Evolutionary conservation across 2,888 invertebrate species (phyloP).

Genomic region (Cheiracanthium punctorium): DNA sequence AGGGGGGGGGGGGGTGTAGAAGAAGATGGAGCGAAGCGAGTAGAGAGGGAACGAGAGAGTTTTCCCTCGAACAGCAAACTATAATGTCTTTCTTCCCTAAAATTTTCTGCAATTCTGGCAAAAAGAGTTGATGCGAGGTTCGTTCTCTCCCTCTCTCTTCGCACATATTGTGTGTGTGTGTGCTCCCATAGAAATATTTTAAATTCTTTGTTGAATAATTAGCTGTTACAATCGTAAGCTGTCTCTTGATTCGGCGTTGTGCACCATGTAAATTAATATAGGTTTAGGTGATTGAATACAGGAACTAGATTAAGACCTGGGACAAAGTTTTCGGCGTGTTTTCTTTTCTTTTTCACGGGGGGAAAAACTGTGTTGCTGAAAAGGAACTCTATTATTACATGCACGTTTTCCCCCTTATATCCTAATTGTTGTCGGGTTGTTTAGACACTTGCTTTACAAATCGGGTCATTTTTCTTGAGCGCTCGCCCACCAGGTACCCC

Average conservation of each 20-base stretch:
- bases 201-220: conserved; percentile 17
- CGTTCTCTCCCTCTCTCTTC: background rate
- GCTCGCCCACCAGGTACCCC: too few relatives aligned
- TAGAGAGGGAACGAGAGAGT: background rate
- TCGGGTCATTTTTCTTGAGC: background rate
- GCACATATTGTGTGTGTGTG: background rate
- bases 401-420: background rate
- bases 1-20: too few relatives aligned
- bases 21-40: too few relatives aligned
- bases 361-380: background rate
- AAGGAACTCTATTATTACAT: conserved; percentile 8
- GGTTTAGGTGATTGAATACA: conserved; percentile 6
- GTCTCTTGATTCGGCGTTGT: background rate
- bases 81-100: conserved; percentile 7
- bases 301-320: conserved; percentile 6
- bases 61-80: background rate
- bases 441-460: background rate
- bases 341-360: background rate
- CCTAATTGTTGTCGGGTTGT: background rate
- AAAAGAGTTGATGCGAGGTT: background rate
- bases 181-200: background rate
- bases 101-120: background rate
- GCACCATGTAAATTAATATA: background rate
- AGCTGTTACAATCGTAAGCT: conserved; percentile 11
- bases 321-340: background rate